Base-by-base conservation (phyloP, 2,113 vertebrate species). In the Siphamia tubifer region DNA sequence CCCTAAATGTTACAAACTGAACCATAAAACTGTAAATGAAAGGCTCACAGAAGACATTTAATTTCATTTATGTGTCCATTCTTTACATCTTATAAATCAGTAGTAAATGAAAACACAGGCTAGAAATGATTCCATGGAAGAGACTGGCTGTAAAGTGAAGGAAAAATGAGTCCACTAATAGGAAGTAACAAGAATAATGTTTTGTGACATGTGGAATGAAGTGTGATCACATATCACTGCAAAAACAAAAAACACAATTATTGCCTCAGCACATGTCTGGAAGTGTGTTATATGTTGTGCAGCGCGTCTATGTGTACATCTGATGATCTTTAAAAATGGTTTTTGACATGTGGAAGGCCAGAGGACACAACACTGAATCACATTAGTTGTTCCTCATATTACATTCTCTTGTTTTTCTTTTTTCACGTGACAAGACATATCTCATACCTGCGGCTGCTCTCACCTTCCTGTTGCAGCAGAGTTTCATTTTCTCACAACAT, bases 401-500 rank as follows among this genome's bases (percentile, higher is more conserved):
- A 60, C 25, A 81, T 77, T 68, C 24, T 68, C 45, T 65, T 77
- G 73, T 79, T 72, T 72, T 79, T 71, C 27, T 30, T 30, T 25
- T 40, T 67, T 49, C 56, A 78, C 27, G 15, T 78, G 64, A 83
- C 56, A 30, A 64, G 42, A 74, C 43, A 54, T 54, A 65, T 72
- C 48, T 79, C 52, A 31, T 62, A 83, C 81, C 71, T 66, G 55
- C 30, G 69, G 81, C 81, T 24, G 36, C 38, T 67, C 57, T 70
- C 53, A 63, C 80, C 68, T 79, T 51, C 34, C 51, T 55, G 35
- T 67, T 71, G 47, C 34, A 52, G 61, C 38, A 30, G 34, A 47
- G 56, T 81, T 85, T 82, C 47, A 81, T 85, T 86, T 84, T 87
- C 77, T 77, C 52, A 11, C 34, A 21, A n/a, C 58, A 85, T 82